Base-by-base conservation (phyloP, 2,888 invertebrate species). In the Limenitis camilla region DNA sequence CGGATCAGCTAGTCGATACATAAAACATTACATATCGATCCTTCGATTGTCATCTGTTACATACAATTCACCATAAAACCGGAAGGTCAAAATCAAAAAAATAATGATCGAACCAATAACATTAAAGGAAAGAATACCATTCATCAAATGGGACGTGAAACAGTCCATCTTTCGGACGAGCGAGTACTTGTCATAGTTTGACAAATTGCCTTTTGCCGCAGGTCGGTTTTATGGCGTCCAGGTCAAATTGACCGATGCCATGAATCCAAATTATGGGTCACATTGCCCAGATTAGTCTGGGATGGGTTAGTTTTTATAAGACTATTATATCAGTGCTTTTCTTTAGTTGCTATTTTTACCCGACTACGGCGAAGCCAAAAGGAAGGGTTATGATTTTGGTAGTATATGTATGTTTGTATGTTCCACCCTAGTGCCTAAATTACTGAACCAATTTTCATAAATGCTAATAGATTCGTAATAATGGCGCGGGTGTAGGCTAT, bases 151-250 rank as follows among this genome's bases (percentile, higher is more conserved):
- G 9, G 28, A 50, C 44, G 42, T 44, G 39, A 40, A 44, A 35
- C 40, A 51, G 44, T 45, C 8, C 35, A 51, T 51, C 51, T 51
- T 45, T 35, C 10, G 6, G 30, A n/a, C 39, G 33, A 35, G 32
- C 19, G 40, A 44, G 44, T 51, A 44, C 39, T 40, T 40, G 33
- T 51, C 50, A 44, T 29, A 35, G 29, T 44, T 50, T 51, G 51
- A 51, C 45, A 51, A 51, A 51, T 51, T 51, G 51, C 51, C 44
- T 51, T 51, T 51, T 40, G 45, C 45, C 51, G 40, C 51, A 40
- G 45, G 43, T 50, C 44, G 50, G 50, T 50, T 50, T 44, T 44
- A 50, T 50, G 42, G 44, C 39, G 32, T 51, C 45, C 44, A 44
- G 45, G 40, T 51, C 45, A 45, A 51, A 51, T 51, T 51, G 51